Conservation (phyloP, 2,888 invertebrate species). For the Callimorpha dominula region DNA sequence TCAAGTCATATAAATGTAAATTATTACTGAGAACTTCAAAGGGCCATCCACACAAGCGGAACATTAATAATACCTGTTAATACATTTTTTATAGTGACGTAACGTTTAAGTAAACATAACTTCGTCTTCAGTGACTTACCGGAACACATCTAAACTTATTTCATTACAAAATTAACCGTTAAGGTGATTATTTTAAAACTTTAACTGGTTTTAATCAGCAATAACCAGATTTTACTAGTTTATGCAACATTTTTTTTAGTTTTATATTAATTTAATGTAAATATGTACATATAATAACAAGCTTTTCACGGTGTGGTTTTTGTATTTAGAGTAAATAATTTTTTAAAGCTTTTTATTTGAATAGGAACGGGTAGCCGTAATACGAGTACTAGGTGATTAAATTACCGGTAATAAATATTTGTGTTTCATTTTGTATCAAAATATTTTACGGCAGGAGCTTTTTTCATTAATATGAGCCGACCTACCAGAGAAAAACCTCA, state of each 20-base stretch:
- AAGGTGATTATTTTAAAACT: slow-evolving; percentile 21
- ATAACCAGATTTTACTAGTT: slow-evolving; percentile 24
- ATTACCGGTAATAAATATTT: too few relatives aligned
- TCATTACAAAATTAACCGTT: slow-evolving; percentile 38
- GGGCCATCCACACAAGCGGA: slow-evolving; percentile 8
- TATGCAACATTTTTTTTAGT: slow-evolving; percentile 21
- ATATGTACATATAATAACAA: slow-evolving; percentile 25
- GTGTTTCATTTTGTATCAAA: too few relatives aligned
- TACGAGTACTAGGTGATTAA: not conserved
- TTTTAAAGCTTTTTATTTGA: slow-evolving; percentile 13
- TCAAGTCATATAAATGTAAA: slow-evolving; percentile 35
- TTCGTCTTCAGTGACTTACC: slow-evolving; percentile 26
- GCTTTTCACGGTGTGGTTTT: not conserved
- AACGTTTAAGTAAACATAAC: slow-evolving; percentile 34
- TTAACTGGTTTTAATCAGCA: slow-evolving; percentile 27
- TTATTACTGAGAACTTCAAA: slow-evolving; percentile 18
- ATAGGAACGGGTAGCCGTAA: not conserved
- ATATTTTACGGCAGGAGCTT: too few relatives aligned
- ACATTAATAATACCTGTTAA: slow-evolving; percentile 23
- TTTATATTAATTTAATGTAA: slow-evolving; percentile 30
- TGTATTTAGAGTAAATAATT: slow-evolving; percentile 22
- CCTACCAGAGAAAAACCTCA: too few relatives aligned
- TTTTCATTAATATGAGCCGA: too few relatives aligned
- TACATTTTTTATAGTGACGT: slow-evolving; percentile 31
- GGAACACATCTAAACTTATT: slow-evolving; percentile 40